phyloP scores from a whole-genome alignment of 1,140 invertebrate genomes.

The Nymphalis io region DNA sequence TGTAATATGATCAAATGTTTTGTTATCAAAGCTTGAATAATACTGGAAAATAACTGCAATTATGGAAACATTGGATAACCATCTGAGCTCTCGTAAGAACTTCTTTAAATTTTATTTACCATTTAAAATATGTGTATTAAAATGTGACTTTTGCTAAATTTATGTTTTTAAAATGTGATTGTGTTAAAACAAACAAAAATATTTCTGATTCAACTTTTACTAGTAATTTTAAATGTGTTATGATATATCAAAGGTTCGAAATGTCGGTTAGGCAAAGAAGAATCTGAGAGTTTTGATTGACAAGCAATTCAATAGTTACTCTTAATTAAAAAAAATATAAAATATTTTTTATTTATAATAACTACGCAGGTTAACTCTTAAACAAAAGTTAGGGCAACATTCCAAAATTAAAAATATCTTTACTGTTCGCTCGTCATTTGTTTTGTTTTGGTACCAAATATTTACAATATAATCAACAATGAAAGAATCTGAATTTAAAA shows the following conservation, averaged over 20 bases:
- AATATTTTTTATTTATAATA: too few species aligned
- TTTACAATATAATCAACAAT: constrained; percentile 49
- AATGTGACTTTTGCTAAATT: not conserved
- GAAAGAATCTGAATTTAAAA: constrained; percentile 66
- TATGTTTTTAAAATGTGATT: not conserved
- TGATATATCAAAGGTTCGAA: too few species aligned
- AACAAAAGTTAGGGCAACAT: not conserved
- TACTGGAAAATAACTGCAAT: constrained; percentile 5
- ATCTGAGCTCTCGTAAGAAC: constrained; percentile 36
- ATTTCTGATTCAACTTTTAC: too few species aligned
- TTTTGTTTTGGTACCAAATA: constrained; percentile 47
- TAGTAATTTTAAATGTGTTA: too few species aligned
- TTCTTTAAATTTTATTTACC: not conserved
- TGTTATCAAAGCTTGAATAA: constrained; percentile 13
- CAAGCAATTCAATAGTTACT: too few species aligned
- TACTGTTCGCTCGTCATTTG: constrained; percentile 8
- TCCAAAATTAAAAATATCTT: constrained; percentile 2
- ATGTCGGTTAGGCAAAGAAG: too few species aligned
- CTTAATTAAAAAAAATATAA: too few species aligned
- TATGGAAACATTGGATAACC: constrained; percentile 36
- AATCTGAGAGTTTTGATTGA: too few species aligned
- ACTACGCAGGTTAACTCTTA: not conserved
- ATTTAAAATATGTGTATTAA: not conserved
- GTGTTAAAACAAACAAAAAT: not conserved
- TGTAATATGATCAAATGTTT: constrained; percentile 4